These are phyloP conservation scores for Sclerodermus sp. DNA, from an alignment of 2,888 invertebrate species.

Conservation along the genomic window DNA sequence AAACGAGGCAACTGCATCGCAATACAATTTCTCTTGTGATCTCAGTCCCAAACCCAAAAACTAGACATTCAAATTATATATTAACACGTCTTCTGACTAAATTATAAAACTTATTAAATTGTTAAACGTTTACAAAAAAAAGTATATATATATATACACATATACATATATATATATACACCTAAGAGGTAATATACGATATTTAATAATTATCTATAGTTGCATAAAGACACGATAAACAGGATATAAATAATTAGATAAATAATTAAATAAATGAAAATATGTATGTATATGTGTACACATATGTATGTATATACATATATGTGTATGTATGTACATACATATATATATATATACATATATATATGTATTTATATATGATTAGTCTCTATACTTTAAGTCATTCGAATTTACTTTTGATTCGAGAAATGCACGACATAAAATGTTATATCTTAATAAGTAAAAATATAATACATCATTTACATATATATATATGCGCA, in stretches of 20 bases:
- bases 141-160: slow-evolving; percentile 18
- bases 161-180: slow-evolving; percentile 19
- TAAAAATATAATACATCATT: slow-evolving; percentile 32
- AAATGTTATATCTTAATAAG: slow-evolving; percentile 28
- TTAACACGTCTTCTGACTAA: slow-evolving; percentile 22
- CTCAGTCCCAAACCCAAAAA: slow-evolving; percentile 27
- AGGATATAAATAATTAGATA: slow-evolving; percentile 22
- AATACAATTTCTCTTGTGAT: slow-evolving; percentile 29
- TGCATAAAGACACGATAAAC: slow-evolving; percentile 29
- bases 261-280: slow-evolving; percentile 6
- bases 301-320: slow-evolving; percentile 19
- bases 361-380: slow-evolving; percentile 21
- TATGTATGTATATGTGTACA: slow-evolving; percentile 19
- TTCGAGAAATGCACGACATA: slow-evolving; percentile 17
- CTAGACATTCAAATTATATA: slow-evolving; percentile 22
- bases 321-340: slow-evolving; percentile 19
- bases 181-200: slow-evolving; percentile 23
- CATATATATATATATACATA: slow-evolving; percentile 17
- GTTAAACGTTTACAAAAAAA: slow-evolving; percentile 38
- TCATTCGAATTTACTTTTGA: slow-evolving; percentile 24
- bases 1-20: neutral
- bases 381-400: slow-evolving; percentile 15
- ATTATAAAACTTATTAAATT: slow-evolving; percentile 31
- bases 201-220: slow-evolving; percentile 33
- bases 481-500: too few relatives aligned